A percentile compares a stretch with the other conserved stretches of the same genome.
Conservation (phyloP, 2,797 vertebrate species). For the Chrysocyon brachyurus region DNA sequence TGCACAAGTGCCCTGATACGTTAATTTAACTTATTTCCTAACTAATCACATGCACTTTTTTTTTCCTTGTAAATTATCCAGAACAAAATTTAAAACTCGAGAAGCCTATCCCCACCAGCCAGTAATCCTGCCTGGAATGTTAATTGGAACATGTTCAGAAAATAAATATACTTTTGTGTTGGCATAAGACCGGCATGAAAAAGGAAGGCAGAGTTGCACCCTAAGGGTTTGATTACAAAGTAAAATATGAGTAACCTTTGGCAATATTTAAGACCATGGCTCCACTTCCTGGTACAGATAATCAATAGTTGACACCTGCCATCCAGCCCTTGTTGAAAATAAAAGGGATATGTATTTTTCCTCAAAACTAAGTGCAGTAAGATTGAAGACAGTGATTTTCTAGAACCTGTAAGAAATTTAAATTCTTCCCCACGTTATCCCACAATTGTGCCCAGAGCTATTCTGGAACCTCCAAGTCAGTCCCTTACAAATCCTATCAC, state of each 20-base stretch:
- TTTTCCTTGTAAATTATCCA: slow-evolving; percentile 11
- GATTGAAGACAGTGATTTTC: background rate
- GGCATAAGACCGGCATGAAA: background rate
- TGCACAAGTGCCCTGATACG: background rate
- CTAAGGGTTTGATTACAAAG: slow-evolving; percentile 62
- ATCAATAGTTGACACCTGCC: slow-evolving; percentile 59
- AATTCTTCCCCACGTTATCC: background rate
- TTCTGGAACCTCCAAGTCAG: background rate
- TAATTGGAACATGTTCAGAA: slow-evolving; percentile 4
- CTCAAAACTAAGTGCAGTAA: slow-evolving; percentile 6
- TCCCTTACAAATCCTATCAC: background rate
- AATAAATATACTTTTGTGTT: slow-evolving; percentile 56
- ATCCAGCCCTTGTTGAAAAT: slow-evolving; percentile 47
- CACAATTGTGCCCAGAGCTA: background rate
- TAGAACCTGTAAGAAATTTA: slow-evolving; percentile 33
- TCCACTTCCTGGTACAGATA: slow-evolving; percentile 45
- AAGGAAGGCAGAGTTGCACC: background rate
- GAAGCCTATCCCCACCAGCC: background rate
- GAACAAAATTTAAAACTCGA: background rate
- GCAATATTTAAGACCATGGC: slow-evolving; percentile 58
- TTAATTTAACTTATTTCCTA: slow-evolving; percentile 2
- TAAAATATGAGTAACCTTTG: slow-evolving; percentile 70
- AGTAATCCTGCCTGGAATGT: background rate
- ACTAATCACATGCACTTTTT: background rate
- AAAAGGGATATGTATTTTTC: slow-evolving; percentile 52